Evolutionary conservation across 2,113 vertebrate species (phyloP), one percentile per base, ranked within the genome.

Genomic region (Enhydra lutris): DNA sequence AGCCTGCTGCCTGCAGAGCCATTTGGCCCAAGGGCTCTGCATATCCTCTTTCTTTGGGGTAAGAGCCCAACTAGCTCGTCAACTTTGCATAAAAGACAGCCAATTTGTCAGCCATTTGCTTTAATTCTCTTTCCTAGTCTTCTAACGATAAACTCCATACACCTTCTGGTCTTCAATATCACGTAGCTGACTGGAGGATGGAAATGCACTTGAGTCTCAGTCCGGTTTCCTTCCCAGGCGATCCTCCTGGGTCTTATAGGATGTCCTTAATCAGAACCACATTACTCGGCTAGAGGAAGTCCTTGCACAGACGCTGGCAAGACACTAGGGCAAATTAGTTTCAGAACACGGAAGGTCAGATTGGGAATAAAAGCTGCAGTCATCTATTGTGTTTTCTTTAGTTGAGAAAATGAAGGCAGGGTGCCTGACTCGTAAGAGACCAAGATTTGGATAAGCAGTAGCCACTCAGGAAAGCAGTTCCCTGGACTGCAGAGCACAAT

Each of bases 191-290:
- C 97, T 92, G 96, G 97, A 98, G 96, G 98, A 98, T 98, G 98
- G 98, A 99, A 99, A 99, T 98, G 98, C 99, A 98, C 98, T 98
- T 95, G 98, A 98, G 98, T 99, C 99, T 98, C 95, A 65, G 92
- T 97, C 98, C 89, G 82, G 98, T 97, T 99, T 99, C 99, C 99
- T 99, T 98, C 98, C 97, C 98, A 92, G 98, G 98, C 96, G 94
- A 98, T 98, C 97, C 98, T 98, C 98, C 98, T 98, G 99, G 98
- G 98, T 98, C 98, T 99, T 98, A 98, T 98, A 99, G 99, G 99
- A 99, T 99, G 98, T 98, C 98, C 98, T 98, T 99, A 99, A 99
- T 99, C 99, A 99, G 98, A 99, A 99, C 98, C 99, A 99, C 98
- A 99, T 99, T 99, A 99, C 97, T 98, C 93, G 93, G 98, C 98